Evolutionary conservation across 92 coral and sea anemone genomes (phyloP), one percentile per base, ranked within the genome.

Genomic region (Parazoanthus atlanticus): DNA sequence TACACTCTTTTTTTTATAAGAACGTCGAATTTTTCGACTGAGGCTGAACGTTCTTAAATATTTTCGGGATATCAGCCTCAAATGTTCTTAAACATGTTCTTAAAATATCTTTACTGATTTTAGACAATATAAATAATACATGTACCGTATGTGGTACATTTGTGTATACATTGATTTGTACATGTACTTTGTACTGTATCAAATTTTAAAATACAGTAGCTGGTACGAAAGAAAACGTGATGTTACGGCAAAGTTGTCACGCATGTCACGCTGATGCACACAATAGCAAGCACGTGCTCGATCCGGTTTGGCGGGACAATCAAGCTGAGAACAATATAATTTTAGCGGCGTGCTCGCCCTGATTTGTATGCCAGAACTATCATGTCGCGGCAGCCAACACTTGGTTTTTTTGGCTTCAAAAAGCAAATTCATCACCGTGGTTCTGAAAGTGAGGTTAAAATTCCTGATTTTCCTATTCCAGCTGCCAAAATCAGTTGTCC

Each of bases 401-500:
- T 79, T 79, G 82, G 64, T 46, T 78, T 46, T 78, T 79, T 79
- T 79, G 64, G 82, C 67, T 79, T 47, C 82, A 79, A 79, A 79
- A 47, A 79, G 40, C 82, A 47, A 79, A 47, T 79, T 79, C 38
- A 47, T 79, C 82, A 79, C 82, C 82, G 69, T 79, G 82, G 82
- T 79, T 80, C 72, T 80, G 46, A 80, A 54, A 80, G 32, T 80
- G 49, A 80, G 74, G 49, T 58, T 80, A 80, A 54, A 80, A 80
- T 58, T 80, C 72, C 72, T 80, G 85, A 80, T 56, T 80, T 80
- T 80, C 73, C 47, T 80, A 80, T 54, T 80, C 46, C 73, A 80
- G 72, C 85, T 80, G 85, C 85, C 71, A 80, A 80, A 80, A 80
- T 80, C 85, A 80, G 85, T 80, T 80, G 85, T 54, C 72, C 71